Base-by-base conservation (phyloP, 1,140 invertebrate genomes). In the Callitettix versicolor region DNA sequence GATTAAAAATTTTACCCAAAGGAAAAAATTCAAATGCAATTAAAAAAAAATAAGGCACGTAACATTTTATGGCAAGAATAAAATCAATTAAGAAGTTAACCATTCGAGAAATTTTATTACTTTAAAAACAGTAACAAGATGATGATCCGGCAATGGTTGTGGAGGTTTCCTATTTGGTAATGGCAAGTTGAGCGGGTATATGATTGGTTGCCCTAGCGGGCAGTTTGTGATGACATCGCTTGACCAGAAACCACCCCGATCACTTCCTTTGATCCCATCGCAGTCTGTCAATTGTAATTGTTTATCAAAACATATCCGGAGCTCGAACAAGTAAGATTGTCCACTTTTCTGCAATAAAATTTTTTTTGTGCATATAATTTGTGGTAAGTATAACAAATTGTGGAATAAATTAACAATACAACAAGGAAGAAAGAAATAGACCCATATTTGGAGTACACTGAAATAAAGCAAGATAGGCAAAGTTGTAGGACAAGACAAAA, bases 281-380 rank as follows among this genome's bases (percentile, higher is more conserved):
- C 59, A 60, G 43, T 60, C 53, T 18, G 43, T 44, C 3, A 48
- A 14, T 6, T 52, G 22, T 14, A 60, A 49, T 40, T n/a, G 38
- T 33, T 60, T 60, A 34, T 60, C 55, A 53, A 60, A 60, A 46
- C 59, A 60, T 26, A 60, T 58, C 12, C 59, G 49, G 21, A 60
- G 55, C 46, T 60, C 59, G 14, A 22, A 21, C 11, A 60, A 46
- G 14, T 58, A 49, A 26, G 40, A 40, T 33, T 58, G 52, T 1
- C 41, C 34, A 40, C 56, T 55, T 51, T 58, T 54, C 59, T 60
- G 26, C 12, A 60, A 57, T 21, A 57, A 21, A 51, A n/a, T 46
- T 7, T n/a, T n/a, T n/a, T n/a, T n/a, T n/a, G n/a, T n/a, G n/a
- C n/a, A n/a, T n/a, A n/a, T n/a, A n/a, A n/a, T n/a, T n/a, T n/a